phyloP scores from a whole-genome alignment of 1,140 invertebrate genomes.

The Neuroterus valhalla region DNA sequence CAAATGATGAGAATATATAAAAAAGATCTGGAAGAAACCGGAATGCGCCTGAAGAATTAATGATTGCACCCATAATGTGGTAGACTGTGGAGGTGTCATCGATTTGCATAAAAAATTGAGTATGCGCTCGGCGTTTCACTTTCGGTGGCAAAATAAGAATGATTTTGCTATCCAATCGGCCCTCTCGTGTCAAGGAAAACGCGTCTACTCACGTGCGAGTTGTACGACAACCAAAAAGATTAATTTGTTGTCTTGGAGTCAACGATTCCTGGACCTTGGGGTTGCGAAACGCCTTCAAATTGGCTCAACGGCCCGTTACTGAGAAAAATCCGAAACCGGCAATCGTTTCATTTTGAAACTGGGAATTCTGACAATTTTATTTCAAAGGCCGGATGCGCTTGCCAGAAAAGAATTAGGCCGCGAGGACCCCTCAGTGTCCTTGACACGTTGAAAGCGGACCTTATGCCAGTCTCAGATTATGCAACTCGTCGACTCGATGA shows the following conservation, averaged over 20 bases:
- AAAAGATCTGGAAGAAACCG: too few relatives aligned
- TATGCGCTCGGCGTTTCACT: constrained; percentile 54
- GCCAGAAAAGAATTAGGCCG: constrained; percentile 60
- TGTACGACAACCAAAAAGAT: constrained; percentile 38
- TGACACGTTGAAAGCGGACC: constrained; percentile 66
- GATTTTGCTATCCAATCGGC: constrained; percentile 53
- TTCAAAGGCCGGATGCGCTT: constrained; percentile 49
- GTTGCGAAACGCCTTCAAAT: constrained; percentile 3
- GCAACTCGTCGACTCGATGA: constrained; percentile 8
- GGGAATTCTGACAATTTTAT: constrained; percentile 39
- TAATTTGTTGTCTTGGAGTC: constrained; percentile 36
- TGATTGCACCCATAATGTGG: too few relatives aligned
- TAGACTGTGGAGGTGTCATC: neutral
- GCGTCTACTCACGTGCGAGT: constrained; percentile 63
- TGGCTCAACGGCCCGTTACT: constrained; percentile 11
- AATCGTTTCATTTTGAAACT: constrained; percentile 37
- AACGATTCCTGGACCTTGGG: constrained; percentile 40
- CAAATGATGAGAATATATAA: too few relatives aligned
- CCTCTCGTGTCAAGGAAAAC: constrained; percentile 68
- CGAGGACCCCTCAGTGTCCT: constrained; percentile 65
- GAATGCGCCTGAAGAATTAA: too few relatives aligned
- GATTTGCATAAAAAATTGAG: neutral
- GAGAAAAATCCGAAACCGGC: constrained; percentile 11
- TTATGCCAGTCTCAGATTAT: constrained; percentile 44
- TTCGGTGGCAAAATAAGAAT: constrained; percentile 57